A percentile compares a stretch with the other conserved stretches of the same genome.
phyloP scores from a whole-genome alignment of 2,888 invertebrate species.

The Lasioglossum malachurum region DNA sequence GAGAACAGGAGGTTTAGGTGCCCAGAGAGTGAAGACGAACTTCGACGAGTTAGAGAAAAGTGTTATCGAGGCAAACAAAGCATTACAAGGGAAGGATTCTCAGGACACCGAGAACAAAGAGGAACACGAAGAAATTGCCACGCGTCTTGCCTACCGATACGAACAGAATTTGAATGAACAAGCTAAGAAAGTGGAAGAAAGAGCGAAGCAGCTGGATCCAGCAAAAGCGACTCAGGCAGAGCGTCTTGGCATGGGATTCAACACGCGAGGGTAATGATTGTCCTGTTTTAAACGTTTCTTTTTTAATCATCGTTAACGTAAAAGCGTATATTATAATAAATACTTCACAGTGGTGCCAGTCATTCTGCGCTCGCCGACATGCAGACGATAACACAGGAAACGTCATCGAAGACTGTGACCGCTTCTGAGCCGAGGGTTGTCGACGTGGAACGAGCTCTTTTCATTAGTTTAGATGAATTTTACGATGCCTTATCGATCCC shows the following conservation, averaged over 20 bases:
- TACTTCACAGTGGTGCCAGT: slow-evolving; percentile 87
- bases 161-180: slow-evolving; percentile 89
- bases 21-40: slow-evolving; percentile 97
- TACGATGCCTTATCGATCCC: slow-evolving; percentile 77
- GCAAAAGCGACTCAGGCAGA: slow-evolving; percentile 95
- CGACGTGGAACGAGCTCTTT: slow-evolving; percentile 73
- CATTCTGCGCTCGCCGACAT: slow-evolving; percentile 96
- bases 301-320: neutral
- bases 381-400: slow-evolving; percentile 95
- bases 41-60: slow-evolving; percentile 97
- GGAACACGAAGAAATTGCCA: slow-evolving; percentile 89
- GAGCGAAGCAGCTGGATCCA: slow-evolving; percentile 90
- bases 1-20: slow-evolving; percentile 94
- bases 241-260: slow-evolving; percentile 96
- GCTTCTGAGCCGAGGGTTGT: slow-evolving; percentile 74
- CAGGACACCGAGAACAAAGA: slow-evolving; percentile 86
- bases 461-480: slow-evolving; percentile 84
- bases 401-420: slow-evolving; percentile 82
- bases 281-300: slow-evolving; percentile 22
- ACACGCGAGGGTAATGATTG: slow-evolving; percentile 85
- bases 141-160: slow-evolving; percentile 89
- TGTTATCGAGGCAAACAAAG: slow-evolving; percentile 90
- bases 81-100: slow-evolving; percentile 81
- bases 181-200: slow-evolving; percentile 90
- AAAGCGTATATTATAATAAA: slow-evolving; percentile 25